Conservation (phyloP, 2,888 invertebrate genomes). For the Drosophila suboccidentalis region DNA sequence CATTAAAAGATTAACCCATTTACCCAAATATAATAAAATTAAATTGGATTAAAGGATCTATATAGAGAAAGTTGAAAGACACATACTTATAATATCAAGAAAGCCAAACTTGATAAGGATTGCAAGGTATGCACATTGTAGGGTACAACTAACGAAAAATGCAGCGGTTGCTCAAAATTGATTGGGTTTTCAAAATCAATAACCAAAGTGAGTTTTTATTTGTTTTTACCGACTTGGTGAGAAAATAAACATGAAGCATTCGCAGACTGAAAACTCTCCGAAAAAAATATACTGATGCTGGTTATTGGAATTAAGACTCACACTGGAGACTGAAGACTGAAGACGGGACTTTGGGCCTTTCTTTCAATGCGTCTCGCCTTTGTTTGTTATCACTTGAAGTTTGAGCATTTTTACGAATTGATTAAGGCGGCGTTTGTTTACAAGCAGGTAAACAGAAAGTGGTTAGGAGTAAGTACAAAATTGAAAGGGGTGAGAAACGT, state of each 20-base stretch:
- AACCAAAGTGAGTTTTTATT: constrained; percentile 59
- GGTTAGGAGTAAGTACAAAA: constrained; percentile 6
- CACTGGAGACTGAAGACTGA: not conserved
- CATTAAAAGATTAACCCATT: too few species aligned
- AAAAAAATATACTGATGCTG: constrained; percentile 37
- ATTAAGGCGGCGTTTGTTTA: constrained; percentile 78
- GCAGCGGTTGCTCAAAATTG: constrained; percentile 61
- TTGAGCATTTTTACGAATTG: constrained; percentile 69
- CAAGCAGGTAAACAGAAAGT: constrained; percentile 74
- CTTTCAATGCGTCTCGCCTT: constrained; percentile 76
- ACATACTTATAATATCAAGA: not conserved
- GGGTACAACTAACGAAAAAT: constrained; percentile 33
- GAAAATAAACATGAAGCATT: constrained; percentile 73
- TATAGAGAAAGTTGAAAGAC: too few species aligned
- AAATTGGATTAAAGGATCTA: too few species aligned
- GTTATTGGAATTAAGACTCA: constrained; percentile 34
- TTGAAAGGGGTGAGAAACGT: not conserved
- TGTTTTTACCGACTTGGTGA: constrained; percentile 75
- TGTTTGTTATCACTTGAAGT: constrained; percentile 77
- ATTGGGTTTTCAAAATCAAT: constrained; percentile 79
- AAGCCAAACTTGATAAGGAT: not conserved
- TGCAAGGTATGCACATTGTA: not conserved
- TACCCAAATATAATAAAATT: too few species aligned
- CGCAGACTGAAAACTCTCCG: constrained; percentile 19
- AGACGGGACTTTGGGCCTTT: constrained; percentile 43